Conservation (phyloP, 2,797 vertebrate species). For the Anabas testudineus region DNA sequence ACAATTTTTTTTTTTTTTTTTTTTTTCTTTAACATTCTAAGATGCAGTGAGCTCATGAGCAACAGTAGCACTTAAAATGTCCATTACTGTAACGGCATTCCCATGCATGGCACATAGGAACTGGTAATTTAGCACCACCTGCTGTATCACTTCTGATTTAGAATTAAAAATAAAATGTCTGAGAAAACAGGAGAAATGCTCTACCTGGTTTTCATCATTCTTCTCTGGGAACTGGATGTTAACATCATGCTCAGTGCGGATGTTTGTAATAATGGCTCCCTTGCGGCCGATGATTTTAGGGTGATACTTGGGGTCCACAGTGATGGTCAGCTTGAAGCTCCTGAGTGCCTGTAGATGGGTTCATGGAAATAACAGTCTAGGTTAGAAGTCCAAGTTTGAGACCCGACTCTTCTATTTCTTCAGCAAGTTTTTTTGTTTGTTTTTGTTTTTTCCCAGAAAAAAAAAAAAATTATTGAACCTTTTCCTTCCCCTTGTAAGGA, state of each 20-base stretch:
- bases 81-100: not conserved
- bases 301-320: conserved; percentile 98
- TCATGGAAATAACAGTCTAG: not conserved
- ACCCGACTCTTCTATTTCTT: not conserved
- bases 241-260: conserved; percentile 95
- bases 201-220: conserved; percentile 92
- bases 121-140: conserved; percentile 38
- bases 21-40: too few species aligned
- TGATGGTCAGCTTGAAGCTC: conserved; percentile 96
- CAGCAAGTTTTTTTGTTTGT: too few species aligned
- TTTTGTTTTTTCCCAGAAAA: too few species aligned
- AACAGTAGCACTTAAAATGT: not conserved
- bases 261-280: conserved; percentile 96
- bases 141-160: conserved; percentile 9
- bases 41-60: not conserved
- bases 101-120: not conserved
- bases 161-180: not conserved
- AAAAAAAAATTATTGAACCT: not conserved
- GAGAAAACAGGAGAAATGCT: not conserved
- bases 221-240: conserved; percentile 99
- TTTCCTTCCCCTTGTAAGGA: not conserved
- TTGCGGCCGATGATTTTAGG: conserved; percentile 99
- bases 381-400: conserved; percentile 13
- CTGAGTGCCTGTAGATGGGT: conserved; percentile 87
- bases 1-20: not conserved